phyloP scores from a whole-genome alignment of 2,888 invertebrate species.

The Agrotis puta region DNA sequence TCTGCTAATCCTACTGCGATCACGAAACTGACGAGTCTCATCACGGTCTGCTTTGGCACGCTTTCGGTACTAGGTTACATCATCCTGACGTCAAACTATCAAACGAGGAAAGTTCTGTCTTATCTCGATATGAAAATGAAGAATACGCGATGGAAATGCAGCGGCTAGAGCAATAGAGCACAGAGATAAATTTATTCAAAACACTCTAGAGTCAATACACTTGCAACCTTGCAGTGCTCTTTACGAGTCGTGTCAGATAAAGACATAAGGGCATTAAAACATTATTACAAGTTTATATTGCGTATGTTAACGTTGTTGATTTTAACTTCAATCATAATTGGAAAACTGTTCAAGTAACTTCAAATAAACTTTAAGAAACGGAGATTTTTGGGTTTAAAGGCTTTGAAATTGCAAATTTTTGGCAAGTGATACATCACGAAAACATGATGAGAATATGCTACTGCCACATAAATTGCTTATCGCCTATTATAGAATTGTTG shows the following conservation, averaged over 20 bases:
- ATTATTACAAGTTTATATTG: conserved; percentile 82
- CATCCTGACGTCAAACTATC: conserved; percentile 85
- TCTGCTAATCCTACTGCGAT: conserved; percentile 58
- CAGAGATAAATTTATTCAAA: conserved; percentile 87
- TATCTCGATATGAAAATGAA: conserved; percentile 73
- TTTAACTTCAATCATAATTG: conserved; percentile 50
- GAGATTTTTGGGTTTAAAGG: neutral
- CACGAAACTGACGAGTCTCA: conserved; percentile 69
- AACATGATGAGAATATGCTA: conserved; percentile 11
- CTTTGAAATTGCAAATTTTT: neutral
- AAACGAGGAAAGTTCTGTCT: conserved; percentile 77
- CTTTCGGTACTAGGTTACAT: conserved; percentile 83
- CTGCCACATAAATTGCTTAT: conserved; percentile 7
- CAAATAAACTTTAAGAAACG: conserved; percentile 10
- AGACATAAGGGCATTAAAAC: conserved; percentile 88
- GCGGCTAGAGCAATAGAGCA: conserved; percentile 83
- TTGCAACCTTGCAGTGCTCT: conserved; percentile 90
- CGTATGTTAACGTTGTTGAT: conserved; percentile 68
- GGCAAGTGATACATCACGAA: conserved; percentile 11
- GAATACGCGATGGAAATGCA: conserved; percentile 77
- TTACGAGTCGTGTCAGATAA: conserved; percentile 89
- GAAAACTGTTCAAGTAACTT: conserved; percentile 24
- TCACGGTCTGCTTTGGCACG: conserved; percentile 81
- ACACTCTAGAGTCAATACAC: conserved; percentile 89
- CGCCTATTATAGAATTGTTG: neutral